A percentile compares a stretch with the other conserved stretches of the same genome.
These are phyloP conservation scores for Microcebus murinus DNA, from an alignment of 2,113 vertebrate genomes.

Conservation along the genomic window DNA sequence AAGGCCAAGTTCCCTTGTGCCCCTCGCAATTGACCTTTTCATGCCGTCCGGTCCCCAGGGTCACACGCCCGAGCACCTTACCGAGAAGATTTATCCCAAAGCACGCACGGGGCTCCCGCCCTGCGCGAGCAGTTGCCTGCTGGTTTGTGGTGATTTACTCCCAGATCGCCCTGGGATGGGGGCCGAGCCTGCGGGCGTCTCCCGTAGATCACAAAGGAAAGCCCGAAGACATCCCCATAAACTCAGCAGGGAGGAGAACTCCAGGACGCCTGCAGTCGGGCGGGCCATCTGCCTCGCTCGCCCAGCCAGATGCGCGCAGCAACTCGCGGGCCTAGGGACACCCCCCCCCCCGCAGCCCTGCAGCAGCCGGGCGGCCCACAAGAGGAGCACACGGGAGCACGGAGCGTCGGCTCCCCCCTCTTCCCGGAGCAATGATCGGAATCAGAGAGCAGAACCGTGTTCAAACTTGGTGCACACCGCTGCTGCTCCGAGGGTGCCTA, in stretches of 20 bases:
- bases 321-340: background rate
- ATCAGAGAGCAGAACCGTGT: background rate
- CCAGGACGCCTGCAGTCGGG: conserved; percentile 76
- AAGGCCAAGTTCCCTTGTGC: conserved; percentile 80
- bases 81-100: conserved; percentile 83
- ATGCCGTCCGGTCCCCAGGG: conserved; percentile 78
- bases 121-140: conserved; percentile 74
- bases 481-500: rapidly evolving
- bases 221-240: conserved; percentile 86
- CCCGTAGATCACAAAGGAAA: conserved; percentile 87
- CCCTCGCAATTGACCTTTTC: conserved; percentile 85
- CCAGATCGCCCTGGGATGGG: conserved; percentile 80
- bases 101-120: conserved; percentile 69
- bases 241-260: conserved; percentile 84
- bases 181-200: conserved; percentile 75
- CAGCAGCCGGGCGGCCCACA: background rate
- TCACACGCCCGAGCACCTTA: background rate
- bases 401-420: too few species aligned
- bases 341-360: background rate
- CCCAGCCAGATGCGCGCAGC: conserved; percentile 80
- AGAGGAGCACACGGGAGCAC: background rate
- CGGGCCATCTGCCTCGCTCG: conserved; percentile 83
- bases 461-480: rapidly evolving
- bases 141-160: conserved; percentile 86
- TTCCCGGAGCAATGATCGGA: background rate